phyloP scores from a whole-genome alignment of 2,113 vertebrate genomes.

The Scortum barcoo region DNA sequence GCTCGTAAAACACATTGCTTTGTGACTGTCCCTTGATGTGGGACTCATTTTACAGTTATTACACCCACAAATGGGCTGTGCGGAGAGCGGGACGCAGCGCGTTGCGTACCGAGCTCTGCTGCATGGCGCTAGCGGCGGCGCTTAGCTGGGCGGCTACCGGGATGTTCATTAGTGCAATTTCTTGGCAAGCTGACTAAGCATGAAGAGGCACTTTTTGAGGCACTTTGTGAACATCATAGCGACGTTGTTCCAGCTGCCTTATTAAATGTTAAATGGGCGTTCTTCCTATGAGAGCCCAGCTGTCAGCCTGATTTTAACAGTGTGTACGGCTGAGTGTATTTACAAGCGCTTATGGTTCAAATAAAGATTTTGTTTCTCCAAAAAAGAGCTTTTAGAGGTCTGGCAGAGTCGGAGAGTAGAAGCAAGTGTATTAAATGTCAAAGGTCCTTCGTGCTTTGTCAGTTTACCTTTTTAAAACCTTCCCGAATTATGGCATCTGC shows the following conservation, averaged over 20 bases:
- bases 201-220: slow-evolving; percentile 52
- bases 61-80: slow-evolving; percentile 69
- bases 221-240: slow-evolving; percentile 54
- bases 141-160: slow-evolving; percentile 53
- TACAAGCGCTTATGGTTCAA: slow-evolving; percentile 30
- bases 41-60: slow-evolving; percentile 67
- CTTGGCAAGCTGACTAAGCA: slow-evolving; percentile 50
- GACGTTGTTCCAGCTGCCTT: slow-evolving; percentile 34
- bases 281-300: slow-evolving; percentile 44
- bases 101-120: slow-evolving; percentile 43
- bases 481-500: neutral
- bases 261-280: slow-evolving; percentile 41
- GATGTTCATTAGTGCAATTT: slow-evolving; percentile 46
- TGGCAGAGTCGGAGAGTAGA: neutral
- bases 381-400: slow-evolving; percentile 13
- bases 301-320: slow-evolving; percentile 27
- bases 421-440: slow-evolving; percentile 21
- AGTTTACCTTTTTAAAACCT: slow-evolving; percentile 20
- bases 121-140: slow-evolving; percentile 17
- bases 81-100: slow-evolving; percentile 44
- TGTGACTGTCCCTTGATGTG: slow-evolving; percentile 80
- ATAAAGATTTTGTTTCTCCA: slow-evolving; percentile 12
- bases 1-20: slow-evolving; percentile 75
- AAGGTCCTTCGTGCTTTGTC: slow-evolving; percentile 14
- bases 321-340: slow-evolving; percentile 25